Percentiles rank a stretch among this genome's conserved stretches.
These are phyloP conservation scores for Hedya salicella DNA, from an alignment of 2,888 invertebrate genomes.

Conservation along the genomic window DNA sequence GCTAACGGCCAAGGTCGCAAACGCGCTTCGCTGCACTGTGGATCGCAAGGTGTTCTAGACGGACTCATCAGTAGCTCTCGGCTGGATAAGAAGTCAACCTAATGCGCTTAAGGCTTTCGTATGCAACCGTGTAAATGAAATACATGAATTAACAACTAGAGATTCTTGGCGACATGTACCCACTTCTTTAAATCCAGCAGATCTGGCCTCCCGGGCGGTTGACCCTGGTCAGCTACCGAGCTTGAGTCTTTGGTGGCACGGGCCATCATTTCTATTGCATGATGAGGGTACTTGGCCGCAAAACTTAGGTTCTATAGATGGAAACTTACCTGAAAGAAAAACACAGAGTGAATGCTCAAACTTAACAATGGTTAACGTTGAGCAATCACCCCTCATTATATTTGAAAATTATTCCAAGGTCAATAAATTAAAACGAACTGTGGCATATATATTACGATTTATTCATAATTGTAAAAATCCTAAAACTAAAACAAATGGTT, in stretches of 20 bases:
- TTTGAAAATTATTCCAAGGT: too few species aligned
- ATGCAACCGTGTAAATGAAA: slow-evolving; percentile 2
- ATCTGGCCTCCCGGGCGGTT: background rate
- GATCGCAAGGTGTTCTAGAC: background rate
- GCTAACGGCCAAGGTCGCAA: background rate
- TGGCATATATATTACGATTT: too few species aligned
- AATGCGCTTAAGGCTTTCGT: background rate
- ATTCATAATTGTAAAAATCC: too few species aligned
- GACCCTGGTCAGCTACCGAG: background rate
- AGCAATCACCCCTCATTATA: too few species aligned
- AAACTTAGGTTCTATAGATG: background rate
- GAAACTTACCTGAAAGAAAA: background rate
- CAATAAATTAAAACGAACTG: too few species aligned
- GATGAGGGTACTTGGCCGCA: background rate
- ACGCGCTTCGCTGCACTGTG: background rate
- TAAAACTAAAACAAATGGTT: background rate
- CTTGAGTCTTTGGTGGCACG: background rate
- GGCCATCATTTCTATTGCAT: background rate
- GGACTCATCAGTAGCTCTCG: background rate
- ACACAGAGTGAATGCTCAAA: too few species aligned
- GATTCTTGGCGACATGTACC: slow-evolving; percentile 2
- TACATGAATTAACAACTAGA: background rate
- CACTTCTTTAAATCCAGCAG: background rate
- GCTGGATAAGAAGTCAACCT: background rate
- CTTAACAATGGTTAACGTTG: too few species aligned